phyloP scores from a whole-genome alignment of 2,888 invertebrate species.

The Dolichopus griseipennis region DNA sequence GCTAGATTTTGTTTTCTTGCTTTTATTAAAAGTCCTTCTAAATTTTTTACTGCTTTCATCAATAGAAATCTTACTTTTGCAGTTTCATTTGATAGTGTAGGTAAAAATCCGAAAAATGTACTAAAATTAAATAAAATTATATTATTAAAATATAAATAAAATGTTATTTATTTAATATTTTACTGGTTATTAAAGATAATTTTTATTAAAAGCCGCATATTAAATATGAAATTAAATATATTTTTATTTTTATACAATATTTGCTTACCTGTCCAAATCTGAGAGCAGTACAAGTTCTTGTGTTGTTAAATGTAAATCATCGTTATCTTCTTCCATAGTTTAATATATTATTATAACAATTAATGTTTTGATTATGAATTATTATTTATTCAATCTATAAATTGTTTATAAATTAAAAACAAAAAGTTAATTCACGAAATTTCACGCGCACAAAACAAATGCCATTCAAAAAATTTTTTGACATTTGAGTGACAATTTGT shows the following conservation, averaged over 20 bases:
- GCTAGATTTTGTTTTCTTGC: constrained; percentile 55
- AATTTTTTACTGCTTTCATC: constrained; percentile 73
- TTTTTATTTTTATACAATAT: constrained; percentile 13
- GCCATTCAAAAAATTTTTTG: neutral
- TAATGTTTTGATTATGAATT: neutral
- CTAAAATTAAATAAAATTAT: constrained; percentile 47
- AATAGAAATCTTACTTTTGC: constrained; percentile 69
- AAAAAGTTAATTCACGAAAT: neutral
- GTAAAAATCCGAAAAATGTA: constrained; percentile 84
- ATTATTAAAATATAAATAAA: neutral
- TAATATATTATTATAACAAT: neutral
- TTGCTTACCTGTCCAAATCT: constrained; percentile 71
- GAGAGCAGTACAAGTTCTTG: constrained; percentile 75
- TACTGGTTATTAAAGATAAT: neutral
- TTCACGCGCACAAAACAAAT: constrained; percentile 6
- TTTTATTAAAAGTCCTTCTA: constrained; percentile 77
- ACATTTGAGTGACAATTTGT: neutral
- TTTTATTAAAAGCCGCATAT: neutral
- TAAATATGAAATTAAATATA: constrained; percentile 15
- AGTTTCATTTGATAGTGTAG: constrained; percentile 72
- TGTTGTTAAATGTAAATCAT: constrained; percentile 7
- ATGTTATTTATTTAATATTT: neutral
- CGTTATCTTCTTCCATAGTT: constrained; percentile 8
- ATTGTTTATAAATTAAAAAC: constrained; percentile 3
- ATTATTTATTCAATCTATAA: neutral